phyloP scores from a whole-genome alignment of 2,113 vertebrate genomes.

The Sakesphorus luctuosus region DNA sequence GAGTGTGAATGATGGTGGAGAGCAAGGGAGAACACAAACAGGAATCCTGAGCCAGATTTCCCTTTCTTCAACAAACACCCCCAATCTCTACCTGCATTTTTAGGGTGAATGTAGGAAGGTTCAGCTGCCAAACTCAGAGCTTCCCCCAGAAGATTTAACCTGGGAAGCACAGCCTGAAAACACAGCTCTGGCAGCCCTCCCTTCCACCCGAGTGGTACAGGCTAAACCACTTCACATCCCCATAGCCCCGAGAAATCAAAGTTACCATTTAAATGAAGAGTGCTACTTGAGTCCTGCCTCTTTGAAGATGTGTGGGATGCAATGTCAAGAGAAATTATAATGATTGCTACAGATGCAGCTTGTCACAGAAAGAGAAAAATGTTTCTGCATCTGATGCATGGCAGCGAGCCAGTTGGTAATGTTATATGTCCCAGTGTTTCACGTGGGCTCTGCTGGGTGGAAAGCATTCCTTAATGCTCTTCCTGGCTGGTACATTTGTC shows the following conservation, averaged over 20 bases:
- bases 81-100: not conserved
- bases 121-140: not conserved
- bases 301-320: slow-evolving; percentile 11
- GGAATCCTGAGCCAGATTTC: not conserved
- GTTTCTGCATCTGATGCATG: slow-evolving; percentile 12
- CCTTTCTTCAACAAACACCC: not conserved
- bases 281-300: slow-evolving; percentile 22
- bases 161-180: not conserved
- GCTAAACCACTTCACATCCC: not conserved
- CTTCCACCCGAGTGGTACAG: not conserved
- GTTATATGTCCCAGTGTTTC: slow-evolving; percentile 44
- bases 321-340: slow-evolving; percentile 47
- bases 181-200: not conserved
- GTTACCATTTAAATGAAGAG: slow-evolving; percentile 34
- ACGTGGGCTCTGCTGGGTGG: slow-evolving; percentile 21
- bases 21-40: not conserved
- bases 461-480: slow-evolving; percentile 47
- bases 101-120: not conserved
- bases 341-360: slow-evolving; percentile 55
- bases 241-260: not conserved
- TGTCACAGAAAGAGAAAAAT: slow-evolving; percentile 29
- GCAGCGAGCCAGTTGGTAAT: slow-evolving; percentile 41
- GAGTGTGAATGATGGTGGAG: not conserved
- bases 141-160: not conserved
- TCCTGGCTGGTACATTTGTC: slow-evolving; percentile 39